Evolutionary conservation across 1,140 invertebrate species (phyloP).

Genomic region (Himalopsyche phryganea): DNA sequence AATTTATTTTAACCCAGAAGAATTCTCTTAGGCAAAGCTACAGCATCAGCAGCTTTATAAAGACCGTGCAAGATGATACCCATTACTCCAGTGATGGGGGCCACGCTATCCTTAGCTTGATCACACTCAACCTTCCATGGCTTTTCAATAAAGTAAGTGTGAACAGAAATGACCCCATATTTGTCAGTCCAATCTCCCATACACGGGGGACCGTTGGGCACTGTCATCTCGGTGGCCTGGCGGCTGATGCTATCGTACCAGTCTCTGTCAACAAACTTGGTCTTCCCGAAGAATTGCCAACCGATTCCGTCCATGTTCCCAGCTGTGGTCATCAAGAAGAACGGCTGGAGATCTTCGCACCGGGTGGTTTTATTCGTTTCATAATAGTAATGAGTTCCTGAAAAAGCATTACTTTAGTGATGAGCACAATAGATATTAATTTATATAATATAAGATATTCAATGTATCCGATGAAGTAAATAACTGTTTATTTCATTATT

Average conservation of each 20-base stretch:
- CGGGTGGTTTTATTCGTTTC: slow-evolving; percentile 25
- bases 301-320: slow-evolving; percentile 34
- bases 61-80: no score
- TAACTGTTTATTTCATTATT: no score
- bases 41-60: no score
- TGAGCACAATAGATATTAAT: no score
- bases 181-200: slow-evolving; percentile 18
- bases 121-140: slow-evolving; percentile 33
- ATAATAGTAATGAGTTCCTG: slow-evolving; percentile 37
- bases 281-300: slow-evolving; percentile 33
- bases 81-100: slow-evolving; percentile 3
- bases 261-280: slow-evolving; percentile 17
- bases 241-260: slow-evolving; percentile 38
- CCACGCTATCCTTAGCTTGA: slow-evolving; percentile 10
- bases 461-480: no score
- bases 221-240: slow-evolving; percentile 35
- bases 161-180: slow-evolving; percentile 34
- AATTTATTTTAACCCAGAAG: no score
- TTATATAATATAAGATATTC: no score
- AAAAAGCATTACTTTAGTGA: neutral
- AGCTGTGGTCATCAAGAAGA: slow-evolving; percentile 32
- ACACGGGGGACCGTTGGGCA: slow-evolving; percentile 35
- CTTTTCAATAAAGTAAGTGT: slow-evolving; percentile 33
- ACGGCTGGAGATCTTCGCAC: slow-evolving; percentile 29
- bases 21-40: no score